Evolutionary conservation across 1,140 invertebrate species (phyloP).

Genomic region (Drosophila subpulchrella): DNA sequence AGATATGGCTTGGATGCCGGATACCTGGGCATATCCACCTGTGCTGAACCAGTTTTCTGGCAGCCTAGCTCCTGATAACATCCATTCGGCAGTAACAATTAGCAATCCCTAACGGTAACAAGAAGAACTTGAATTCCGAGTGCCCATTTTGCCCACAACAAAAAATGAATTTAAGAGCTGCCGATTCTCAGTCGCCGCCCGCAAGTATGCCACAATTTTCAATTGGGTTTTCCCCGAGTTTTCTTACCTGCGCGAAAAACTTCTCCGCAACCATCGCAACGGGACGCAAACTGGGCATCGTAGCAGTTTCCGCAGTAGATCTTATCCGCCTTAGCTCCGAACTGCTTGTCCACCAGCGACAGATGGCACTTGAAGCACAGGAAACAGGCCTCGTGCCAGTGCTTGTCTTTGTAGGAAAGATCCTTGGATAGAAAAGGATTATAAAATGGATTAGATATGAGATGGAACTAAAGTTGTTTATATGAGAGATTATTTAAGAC

Average conservation of each 20-base stretch:
- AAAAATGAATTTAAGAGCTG: background rate
- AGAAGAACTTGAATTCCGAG: conserved; percentile 23
- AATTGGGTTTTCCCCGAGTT: background rate
- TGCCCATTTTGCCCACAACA: conserved; percentile 7
- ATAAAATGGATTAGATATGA: background rate
- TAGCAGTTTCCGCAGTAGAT: conserved; percentile 99
- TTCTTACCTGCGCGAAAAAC: conserved; percentile 98
- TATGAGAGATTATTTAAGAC: no score
- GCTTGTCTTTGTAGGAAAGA: conserved; percentile 99
- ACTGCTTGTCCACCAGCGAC: conserved; percentile 99
- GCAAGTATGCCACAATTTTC: conserved; percentile 56
- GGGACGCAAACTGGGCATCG: conserved; percentile 98
- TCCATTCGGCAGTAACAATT: conserved; percentile 16
- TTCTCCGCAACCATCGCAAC: conserved; percentile 99
- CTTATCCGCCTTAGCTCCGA: conserved; percentile 98
- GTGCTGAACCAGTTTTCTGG: conserved; percentile 39
- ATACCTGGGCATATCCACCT: conserved; percentile 6
- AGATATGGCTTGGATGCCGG: conserved; percentile 17
- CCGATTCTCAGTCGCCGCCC: conserved; percentile 20
- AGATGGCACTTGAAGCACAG: conserved; percentile 98
- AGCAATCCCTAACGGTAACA: conserved; percentile 20
- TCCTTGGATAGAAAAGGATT: conserved; percentile 88
- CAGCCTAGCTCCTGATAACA: conserved; percentile 5
- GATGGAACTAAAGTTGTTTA: no score
- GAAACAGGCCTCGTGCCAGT: conserved; percentile 99